Conservation (phyloP, 2,888 invertebrate genomes). For the Brachyopa scutellaris region DNA sequence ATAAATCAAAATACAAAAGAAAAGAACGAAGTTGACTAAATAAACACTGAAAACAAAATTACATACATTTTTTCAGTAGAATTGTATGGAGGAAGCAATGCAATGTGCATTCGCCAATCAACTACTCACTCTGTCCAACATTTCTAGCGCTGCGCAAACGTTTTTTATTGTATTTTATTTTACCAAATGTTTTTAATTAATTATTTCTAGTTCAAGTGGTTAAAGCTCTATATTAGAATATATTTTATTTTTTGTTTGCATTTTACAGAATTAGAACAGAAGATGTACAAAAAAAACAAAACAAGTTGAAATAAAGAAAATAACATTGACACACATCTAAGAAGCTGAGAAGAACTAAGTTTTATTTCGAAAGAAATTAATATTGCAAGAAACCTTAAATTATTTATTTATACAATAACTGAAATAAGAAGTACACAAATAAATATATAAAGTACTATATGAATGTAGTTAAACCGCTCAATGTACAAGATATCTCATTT, state of each 20-base stretch:
- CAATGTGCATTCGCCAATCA: conserved; percentile 70
- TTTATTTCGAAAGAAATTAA: conserved; percentile 35
- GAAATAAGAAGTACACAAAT: conserved; percentile 8
- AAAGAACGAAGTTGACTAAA: conserved; percentile 24
- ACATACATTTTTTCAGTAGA: conserved; percentile 34
- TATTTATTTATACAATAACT: too few relatives aligned
- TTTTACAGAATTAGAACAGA: conserved; percentile 41
- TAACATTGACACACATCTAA: conserved; percentile 66
- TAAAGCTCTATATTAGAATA: conserved; percentile 55
- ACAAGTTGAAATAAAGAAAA: conserved; percentile 8
- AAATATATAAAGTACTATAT: background rate
- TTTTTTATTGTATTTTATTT: conserved; percentile 58
- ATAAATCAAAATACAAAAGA: conserved; percentile 9
- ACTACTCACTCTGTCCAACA: conserved; percentile 77
- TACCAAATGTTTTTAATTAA: conserved; percentile 43
- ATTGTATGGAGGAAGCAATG: conserved; percentile 64
- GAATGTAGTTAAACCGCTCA: too few relatives aligned
- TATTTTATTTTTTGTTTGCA: conserved; percentile 46
- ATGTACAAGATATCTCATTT: too few relatives aligned
- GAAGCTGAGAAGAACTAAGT: conserved; percentile 61
- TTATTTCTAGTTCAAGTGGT: conserved; percentile 44
- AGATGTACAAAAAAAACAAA: conserved; percentile 16
- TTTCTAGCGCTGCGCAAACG: conserved; percentile 73
- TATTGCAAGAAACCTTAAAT: conserved; percentile 38
- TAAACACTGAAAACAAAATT: conserved; percentile 45